A percentile compares a stretch with the other conserved stretches of the same genome.
phyloP scores from a whole-genome alignment of 1,140 invertebrate genomes.

The Trichonephila clavipes region DNA sequence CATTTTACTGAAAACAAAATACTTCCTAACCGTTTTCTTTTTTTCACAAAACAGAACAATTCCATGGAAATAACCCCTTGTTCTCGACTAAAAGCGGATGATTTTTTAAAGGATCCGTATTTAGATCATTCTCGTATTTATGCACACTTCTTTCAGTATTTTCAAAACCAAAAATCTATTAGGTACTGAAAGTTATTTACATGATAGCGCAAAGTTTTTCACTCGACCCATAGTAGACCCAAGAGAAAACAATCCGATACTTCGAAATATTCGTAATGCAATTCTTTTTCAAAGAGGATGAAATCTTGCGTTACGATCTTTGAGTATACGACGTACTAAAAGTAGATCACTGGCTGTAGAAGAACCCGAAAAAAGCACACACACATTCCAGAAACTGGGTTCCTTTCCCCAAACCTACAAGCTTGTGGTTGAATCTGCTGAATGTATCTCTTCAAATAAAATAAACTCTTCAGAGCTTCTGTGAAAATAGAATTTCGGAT shows the following conservation, averaged over 20 bases:
- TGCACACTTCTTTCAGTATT: not conserved
- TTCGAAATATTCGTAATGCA: not conserved
- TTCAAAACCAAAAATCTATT: not conserved
- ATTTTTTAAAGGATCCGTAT: not conserved
- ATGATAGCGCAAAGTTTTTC: not conserved
- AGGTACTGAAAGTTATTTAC: not conserved
- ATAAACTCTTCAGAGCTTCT: constrained; percentile 25
- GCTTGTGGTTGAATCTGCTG: constrained; percentile 24
- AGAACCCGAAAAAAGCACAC: not conserved
- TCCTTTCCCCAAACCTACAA: not conserved
- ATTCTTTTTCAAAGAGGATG: not conserved
- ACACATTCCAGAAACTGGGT: not conserved
- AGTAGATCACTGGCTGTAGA: not conserved
- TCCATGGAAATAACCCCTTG: no score
- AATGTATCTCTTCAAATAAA: constrained; percentile 27
- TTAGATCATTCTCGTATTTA: not conserved
- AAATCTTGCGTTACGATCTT: not conserved
- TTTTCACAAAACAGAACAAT: no score
- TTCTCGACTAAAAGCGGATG: no score
- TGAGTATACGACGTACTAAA: constrained; percentile 15
- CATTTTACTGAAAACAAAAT: no score
- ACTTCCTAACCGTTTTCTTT: no score
- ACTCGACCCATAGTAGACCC: not conserved
- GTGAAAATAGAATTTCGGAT: constrained; percentile 34
- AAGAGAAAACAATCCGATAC: constrained; percentile 3